Base-by-base conservation (phyloP, 1,140 invertebrate genomes). In the Camponotus vicinus region DNA sequence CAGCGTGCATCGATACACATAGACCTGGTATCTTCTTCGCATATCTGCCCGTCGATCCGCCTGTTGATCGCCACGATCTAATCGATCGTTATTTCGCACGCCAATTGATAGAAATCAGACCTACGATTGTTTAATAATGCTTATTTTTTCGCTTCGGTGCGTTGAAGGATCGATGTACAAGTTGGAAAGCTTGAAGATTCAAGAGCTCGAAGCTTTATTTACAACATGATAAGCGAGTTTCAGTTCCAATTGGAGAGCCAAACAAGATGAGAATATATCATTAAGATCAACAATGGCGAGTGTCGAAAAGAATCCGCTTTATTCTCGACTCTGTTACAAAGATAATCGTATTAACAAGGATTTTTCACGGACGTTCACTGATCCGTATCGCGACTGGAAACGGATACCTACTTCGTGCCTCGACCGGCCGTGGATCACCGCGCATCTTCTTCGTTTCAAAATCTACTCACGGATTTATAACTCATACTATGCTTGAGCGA, bases 41-140 rank as follows among this genome's bases (percentile, higher is more conserved):
- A 77, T 77, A 88, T 80, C 57, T 86, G 32, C 32, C 42, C 32
- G 45, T 67, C 78, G 27, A 42, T 69, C 15, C 49, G 11, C 57
- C 27, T 27, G 8, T 67, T 37, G 79, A 34, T 84, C 86, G 82
- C 27, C 80, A 59, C 71, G 52, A 75, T 82, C 78, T 57, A 55
- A 49, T 2, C 64, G 66, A 59, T 83, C 69, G 32, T 64, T 37
- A 84, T 32, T 73, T 34, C 8, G 42, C 55, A 42, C 42, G 57
- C 15, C 61, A 49, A 78, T 85, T 76, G 57, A 90, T 85, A 78
- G 79, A 84, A 88, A 87, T 83, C 76, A 71, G 64, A 80, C 79
- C 27, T 75, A 77, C 86, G 70, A 85, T 77, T 82, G 45, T 76
- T 88, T 85, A 83, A 88, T 90, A 89, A 70, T 3, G 6, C n/a